phyloP scores from a whole-genome alignment of 64 coral and sea anemone genomes.

The Porites australiensis region DNA sequence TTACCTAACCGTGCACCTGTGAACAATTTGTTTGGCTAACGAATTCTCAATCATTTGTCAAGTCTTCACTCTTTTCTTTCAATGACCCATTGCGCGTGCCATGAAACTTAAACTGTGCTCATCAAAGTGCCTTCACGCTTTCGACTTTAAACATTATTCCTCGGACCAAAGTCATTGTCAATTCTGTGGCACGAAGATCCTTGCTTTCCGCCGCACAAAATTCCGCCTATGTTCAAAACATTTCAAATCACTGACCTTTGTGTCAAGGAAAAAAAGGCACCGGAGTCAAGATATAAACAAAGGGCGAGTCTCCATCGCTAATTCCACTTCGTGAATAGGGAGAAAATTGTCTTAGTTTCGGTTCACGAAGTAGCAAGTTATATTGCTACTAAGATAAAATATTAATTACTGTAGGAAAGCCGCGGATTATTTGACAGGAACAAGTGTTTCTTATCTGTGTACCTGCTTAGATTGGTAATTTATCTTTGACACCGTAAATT shows the following conservation, averaged over 20 bases:
- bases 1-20: background rate
- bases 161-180: too few relatives aligned
- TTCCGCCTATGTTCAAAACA: background rate
- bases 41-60: background rate
- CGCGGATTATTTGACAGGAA: constrained; percentile 18
- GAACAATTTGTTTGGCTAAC: background rate
- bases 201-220: background rate
- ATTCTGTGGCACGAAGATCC: background rate
- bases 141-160: background rate
- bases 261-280: background rate
- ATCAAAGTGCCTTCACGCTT: background rate
- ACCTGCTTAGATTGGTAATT: constrained; percentile 15
- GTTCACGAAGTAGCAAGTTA: background rate
- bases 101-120: background rate
- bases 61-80: background rate
- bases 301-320: background rate
- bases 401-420: background rate
- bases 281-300: background rate
- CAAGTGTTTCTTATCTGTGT: background rate
- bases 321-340: background rate
- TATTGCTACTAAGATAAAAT: constrained; percentile 21
- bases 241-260: background rate
- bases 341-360: background rate
- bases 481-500: constrained; percentile 1
- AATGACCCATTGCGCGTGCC: background rate